Percentiles rank a stretch among this genome's conserved stretches.
phyloP scores from a whole-genome alignment of 1,140 invertebrate species.

The Choristoneura fumiferana region DNA sequence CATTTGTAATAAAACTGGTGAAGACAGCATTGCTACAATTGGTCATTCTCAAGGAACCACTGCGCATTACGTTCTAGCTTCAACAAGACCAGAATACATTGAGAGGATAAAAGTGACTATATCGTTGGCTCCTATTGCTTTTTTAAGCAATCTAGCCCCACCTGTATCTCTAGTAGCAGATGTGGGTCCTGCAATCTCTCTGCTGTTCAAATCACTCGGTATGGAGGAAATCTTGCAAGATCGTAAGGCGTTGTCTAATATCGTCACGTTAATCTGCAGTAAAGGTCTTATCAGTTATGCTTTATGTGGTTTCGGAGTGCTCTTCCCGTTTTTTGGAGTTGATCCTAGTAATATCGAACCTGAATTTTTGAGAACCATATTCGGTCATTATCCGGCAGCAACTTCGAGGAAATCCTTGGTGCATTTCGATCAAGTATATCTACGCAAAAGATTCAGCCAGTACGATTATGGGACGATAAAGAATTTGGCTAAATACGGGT shows the following conservation, averaged over 20 bases:
- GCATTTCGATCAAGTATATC: background rate
- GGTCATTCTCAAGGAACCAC: slow-evolving; percentile 83
- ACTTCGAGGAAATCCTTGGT: background rate
- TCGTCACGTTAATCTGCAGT: background rate
- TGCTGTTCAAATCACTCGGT: background rate
- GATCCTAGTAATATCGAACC: background rate
- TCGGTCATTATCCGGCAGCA: background rate
- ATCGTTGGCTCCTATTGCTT: slow-evolving; percentile 81
- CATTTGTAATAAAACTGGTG: slow-evolving; percentile 52
- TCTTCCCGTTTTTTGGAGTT: background rate
- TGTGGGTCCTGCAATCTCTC: background rate
- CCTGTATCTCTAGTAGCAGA: background rate
- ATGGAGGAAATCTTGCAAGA: background rate
- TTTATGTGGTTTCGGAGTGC: background rate
- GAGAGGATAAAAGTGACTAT: slow-evolving; percentile 79
- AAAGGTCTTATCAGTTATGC: background rate
- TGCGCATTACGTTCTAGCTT: slow-evolving; percentile 78
- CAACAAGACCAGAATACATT: slow-evolving; percentile 79
- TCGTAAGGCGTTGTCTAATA: background rate
- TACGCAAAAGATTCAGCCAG: no score
- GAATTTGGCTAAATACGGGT: background rate
- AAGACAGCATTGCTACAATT: slow-evolving; percentile 74
- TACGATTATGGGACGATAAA: background rate
- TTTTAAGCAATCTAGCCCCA: slow-evolving; percentile 59
- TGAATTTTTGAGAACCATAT: background rate